Percentiles rank a stretch among this genome's conserved stretches.
phyloP scores from a whole-genome alignment of 2,113 vertebrate genomes.

The Sylvietta virens region DNA sequence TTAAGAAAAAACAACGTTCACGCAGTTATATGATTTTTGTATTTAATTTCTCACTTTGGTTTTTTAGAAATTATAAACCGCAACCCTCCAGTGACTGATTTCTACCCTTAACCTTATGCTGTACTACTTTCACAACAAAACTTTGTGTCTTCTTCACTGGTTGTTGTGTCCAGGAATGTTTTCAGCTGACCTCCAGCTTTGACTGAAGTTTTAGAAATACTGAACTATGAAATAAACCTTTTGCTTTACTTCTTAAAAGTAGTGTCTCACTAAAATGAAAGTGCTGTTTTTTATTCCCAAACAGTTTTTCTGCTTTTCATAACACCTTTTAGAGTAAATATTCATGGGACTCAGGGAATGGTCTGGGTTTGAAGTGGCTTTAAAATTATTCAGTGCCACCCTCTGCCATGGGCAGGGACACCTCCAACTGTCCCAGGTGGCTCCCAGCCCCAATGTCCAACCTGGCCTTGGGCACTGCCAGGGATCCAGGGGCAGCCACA shows the following conservation, averaged over 20 bases:
- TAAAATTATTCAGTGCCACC: background rate
- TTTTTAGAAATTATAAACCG: background rate
- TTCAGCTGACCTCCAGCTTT: background rate
- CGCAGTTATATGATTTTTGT: background rate
- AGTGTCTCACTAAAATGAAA: background rate
- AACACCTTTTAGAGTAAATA: background rate
- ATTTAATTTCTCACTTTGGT: background rate
- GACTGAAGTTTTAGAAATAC: background rate
- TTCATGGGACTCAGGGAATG: background rate
- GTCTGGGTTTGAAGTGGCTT: background rate
- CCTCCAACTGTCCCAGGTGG: rapidly evolving
- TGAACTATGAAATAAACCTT: background rate
- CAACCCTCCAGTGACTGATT: background rate
- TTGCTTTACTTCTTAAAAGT: background rate
- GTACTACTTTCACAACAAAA: background rate
- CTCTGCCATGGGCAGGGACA: background rate
- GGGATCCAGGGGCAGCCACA: background rate
- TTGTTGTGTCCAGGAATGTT: background rate
- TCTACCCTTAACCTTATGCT: background rate
- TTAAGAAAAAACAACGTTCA: background rate
- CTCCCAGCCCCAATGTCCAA: rapidly evolving
- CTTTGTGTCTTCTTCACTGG: background rate
- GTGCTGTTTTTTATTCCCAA: background rate
- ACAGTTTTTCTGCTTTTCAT: background rate
- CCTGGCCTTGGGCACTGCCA: background rate